Base-by-base conservation (phyloP, 2,797 vertebrate genomes). In the Chanos chanos region DNA sequence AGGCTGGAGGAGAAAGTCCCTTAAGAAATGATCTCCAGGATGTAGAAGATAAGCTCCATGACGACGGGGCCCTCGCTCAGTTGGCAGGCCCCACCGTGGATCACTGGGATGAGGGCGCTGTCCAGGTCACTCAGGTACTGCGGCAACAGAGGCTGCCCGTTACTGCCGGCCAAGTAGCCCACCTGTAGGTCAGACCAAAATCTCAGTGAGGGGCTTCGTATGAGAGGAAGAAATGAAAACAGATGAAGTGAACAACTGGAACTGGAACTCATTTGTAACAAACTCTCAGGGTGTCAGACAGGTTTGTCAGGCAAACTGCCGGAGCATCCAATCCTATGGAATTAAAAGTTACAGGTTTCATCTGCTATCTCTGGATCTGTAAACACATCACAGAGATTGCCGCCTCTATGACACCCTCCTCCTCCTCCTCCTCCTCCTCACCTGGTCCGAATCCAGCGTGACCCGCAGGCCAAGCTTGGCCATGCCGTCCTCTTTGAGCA, bases 1-100 rank as follows among this genome's bases (percentile, higher is more conserved):
- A 36, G 34, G 27, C 45, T 31, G 43, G 57, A 59, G 0, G 25
- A 30, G 25, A 8, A 51, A 39, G 51, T 19, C 62, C 30, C 21
- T 19, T 95, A 98, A 47, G 93, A 94, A 88, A 99, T 96, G 87
- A 96, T 96, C 83, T 99, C 96, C 84, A 99, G 89, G 83, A 99
- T 97, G 91, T 98, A 99, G 91, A 99, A 98, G 84, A 97, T 87
- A 81, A 99, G 92, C 86, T 99, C 96, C 93, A 99, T 96, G 77
- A 94, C 89, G 43, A 99, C 81, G 0, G 96, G 94, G 55, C 95
- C 96, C 77, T 99, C 96, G 18, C 89, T 97, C 73, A 97, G 85
- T 89, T 95, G 95, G 78, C 95, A 97, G 8, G 94, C 94, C 70
- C 95, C 95, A 33, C 94, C 84, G 73, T 99, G 97, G 85, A 99